Conservation (phyloP, 2,797 vertebrate genomes). For the Gambusia yucatana region DNA sequence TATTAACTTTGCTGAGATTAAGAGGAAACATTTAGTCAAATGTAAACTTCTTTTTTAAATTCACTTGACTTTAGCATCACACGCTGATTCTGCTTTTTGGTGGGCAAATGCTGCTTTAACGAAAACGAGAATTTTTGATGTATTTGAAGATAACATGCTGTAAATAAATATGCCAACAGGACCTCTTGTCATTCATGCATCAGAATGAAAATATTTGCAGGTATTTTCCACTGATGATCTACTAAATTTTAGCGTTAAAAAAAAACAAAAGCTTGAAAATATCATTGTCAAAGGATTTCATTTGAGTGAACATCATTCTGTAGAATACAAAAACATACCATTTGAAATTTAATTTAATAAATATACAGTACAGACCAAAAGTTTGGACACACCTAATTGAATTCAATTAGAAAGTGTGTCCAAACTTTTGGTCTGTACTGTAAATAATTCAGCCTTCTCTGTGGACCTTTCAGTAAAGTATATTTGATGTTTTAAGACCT, state of each 20-base stretch:
- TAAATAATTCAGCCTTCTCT: not conserved
- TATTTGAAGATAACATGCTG: slow-evolving; percentile 78
- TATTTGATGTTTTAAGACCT: not conserved
- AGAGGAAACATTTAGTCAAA: slow-evolving; percentile 51
- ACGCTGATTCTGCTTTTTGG: slow-evolving; percentile 65
- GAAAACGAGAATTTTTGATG: slow-evolving; percentile 57
- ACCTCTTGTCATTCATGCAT: slow-evolving; percentile 60
- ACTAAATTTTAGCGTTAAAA: not conserved
- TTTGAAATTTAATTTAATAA: not conserved
- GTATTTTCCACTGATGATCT: not conserved
- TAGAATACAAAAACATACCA: not conserved
- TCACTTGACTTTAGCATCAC: slow-evolving; percentile 55
- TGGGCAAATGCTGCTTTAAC: slow-evolving; percentile 63
- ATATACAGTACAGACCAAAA: not conserved
- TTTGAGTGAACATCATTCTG: not conserved
- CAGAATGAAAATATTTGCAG: not conserved
- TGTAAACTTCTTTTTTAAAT: slow-evolving; percentile 39
- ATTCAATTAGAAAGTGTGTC: too few species aligned
- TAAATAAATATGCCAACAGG: slow-evolving; percentile 83
- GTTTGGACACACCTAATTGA: too few species aligned
- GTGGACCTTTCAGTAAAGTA: not conserved
- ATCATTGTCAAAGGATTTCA: not conserved
- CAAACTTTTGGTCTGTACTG: too few species aligned
- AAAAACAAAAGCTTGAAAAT: not conserved
- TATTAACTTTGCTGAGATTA: slow-evolving; percentile 69